Conservation (phyloP, 2,888 invertebrate genomes). For the Beris morrisii region DNA sequence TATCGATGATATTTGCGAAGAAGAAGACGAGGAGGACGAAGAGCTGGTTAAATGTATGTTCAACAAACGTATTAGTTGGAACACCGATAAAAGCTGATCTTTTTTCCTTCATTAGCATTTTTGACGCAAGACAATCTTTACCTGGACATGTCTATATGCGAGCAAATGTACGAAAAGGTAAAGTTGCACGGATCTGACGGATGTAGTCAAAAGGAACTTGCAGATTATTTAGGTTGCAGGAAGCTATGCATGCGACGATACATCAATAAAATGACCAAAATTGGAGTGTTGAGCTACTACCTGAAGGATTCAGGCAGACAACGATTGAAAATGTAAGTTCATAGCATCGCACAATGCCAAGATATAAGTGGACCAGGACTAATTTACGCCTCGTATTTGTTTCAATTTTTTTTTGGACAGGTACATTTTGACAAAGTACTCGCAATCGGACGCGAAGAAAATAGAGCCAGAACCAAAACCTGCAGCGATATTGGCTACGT, state of each 20-base stretch:
- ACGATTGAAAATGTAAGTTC: conserved; percentile 57
- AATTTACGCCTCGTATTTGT: not conserved
- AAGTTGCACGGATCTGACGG: conserved; percentile 59
- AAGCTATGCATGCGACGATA: conserved; percentile 51
- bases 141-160: conserved; percentile 54
- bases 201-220: conserved; percentile 57
- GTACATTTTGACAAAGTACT: conserved; percentile 42
- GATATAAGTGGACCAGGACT: too few species aligned
- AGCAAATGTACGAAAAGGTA: conserved; percentile 60
- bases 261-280: conserved; percentile 54
- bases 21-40: conserved; percentile 56
- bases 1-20: conserved; percentile 58
- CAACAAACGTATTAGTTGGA: not conserved
- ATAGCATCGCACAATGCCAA: conserved; percentile 14
- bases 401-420: conserved; percentile 26
- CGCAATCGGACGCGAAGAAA: conserved; percentile 22
- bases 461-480: too few species aligned
- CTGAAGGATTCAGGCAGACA: conserved; percentile 62
- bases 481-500: too few species aligned
- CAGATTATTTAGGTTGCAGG: conserved; percentile 54
- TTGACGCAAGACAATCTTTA: conserved; percentile 34
- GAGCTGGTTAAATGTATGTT: conserved; percentile 38
- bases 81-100: not conserved
- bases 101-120: conserved; percentile 9
- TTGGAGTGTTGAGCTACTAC: conserved; percentile 56